These are phyloP conservation scores for Melitaea athalia DNA, from an alignment of 2,888 invertebrate species.

Conservation along the genomic window DNA sequence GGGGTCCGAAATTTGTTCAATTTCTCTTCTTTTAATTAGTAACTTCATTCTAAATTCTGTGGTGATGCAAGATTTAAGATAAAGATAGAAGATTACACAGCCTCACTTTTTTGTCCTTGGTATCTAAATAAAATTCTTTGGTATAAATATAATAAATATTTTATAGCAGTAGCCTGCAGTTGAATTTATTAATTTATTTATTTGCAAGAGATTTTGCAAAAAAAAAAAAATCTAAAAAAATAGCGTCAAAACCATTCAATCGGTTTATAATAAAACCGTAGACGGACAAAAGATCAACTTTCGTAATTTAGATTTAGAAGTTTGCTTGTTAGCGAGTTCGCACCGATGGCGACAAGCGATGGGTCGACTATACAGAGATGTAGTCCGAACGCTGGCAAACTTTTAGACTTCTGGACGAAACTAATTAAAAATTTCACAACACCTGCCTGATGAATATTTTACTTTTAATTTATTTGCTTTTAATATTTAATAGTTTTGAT, in stretches of 20 bases:
- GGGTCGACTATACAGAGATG: constrained; percentile 4
- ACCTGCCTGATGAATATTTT: not conserved
- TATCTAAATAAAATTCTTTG: too few relatives aligned
- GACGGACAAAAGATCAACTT: constrained; percentile 32
- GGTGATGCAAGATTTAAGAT: too few relatives aligned
- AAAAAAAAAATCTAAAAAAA: not conserved
- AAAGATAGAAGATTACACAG: too few relatives aligned
- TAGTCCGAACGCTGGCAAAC: not conserved
- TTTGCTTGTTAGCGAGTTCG: constrained; percentile 48
- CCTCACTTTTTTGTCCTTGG: too few relatives aligned
- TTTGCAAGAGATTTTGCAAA: too few relatives aligned
- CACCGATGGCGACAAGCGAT: constrained; percentile 33
- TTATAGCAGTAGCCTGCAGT: not conserved
- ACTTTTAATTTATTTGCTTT: too few relatives aligned
- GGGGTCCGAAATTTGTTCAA: too few relatives aligned
- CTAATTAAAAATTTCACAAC: constrained; percentile 7
- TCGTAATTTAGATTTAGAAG: constrained; percentile 46
- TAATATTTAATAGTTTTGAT: too few relatives aligned
- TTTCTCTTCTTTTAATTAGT: too few relatives aligned
- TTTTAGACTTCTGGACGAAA: constrained; percentile 1
- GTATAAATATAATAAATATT: too few relatives aligned
- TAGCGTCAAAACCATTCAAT: not conserved
- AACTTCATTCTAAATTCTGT: too few relatives aligned
- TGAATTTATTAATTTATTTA: too few relatives aligned
- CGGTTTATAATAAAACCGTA: constrained; percentile 2